Conservation (phyloP, 1,140 invertebrate species). For the Drosophila asahinai region DNA sequence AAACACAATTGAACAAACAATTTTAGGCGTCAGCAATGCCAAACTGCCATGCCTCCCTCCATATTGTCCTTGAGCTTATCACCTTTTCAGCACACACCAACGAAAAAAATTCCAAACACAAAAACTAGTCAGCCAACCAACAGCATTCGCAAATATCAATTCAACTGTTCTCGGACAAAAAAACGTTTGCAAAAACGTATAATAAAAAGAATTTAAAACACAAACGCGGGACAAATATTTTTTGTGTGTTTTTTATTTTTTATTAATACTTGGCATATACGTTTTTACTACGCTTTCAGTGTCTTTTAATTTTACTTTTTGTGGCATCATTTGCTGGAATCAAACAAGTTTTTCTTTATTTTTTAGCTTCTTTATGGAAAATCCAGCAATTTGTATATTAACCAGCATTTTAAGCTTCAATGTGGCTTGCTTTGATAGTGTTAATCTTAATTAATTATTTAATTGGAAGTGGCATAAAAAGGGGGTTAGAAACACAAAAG, state of each 20-base stretch:
- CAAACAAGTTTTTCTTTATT: conserved; percentile 2
- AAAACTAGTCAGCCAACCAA: conserved; percentile 43
- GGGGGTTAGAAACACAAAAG: too few relatives aligned
- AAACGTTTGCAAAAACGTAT: conserved; percentile 9
- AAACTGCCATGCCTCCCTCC: conserved; percentile 37
- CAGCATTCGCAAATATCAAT: conserved; percentile 57
- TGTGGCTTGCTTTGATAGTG: not conserved
- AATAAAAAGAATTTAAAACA: conserved; percentile 25
- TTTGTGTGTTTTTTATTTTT: conserved; percentile 15
- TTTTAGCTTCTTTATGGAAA: conserved; percentile 10
- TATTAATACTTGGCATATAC: conserved; percentile 18
- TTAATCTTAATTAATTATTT: conserved; percentile 11
- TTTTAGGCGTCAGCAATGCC: conserved; percentile 62
- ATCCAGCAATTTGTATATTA: not conserved
- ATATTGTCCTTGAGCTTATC: conserved; percentile 77
- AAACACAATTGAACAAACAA: conserved; percentile 75
- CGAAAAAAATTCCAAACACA: conserved; percentile 51
- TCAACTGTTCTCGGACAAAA: conserved; percentile 51
- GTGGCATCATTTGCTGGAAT: conserved; percentile 13
- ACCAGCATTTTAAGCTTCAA: not conserved
- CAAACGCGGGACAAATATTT: conserved; percentile 46
- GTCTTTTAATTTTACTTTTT: conserved; percentile 23
- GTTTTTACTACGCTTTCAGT: not conserved
- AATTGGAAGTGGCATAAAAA: not conserved
- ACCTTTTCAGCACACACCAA: conserved; percentile 63